These are phyloP conservation scores for Gallirallus australis DNA, from an alignment of 2,797 vertebrate species.

Conservation along the genomic window DNA sequence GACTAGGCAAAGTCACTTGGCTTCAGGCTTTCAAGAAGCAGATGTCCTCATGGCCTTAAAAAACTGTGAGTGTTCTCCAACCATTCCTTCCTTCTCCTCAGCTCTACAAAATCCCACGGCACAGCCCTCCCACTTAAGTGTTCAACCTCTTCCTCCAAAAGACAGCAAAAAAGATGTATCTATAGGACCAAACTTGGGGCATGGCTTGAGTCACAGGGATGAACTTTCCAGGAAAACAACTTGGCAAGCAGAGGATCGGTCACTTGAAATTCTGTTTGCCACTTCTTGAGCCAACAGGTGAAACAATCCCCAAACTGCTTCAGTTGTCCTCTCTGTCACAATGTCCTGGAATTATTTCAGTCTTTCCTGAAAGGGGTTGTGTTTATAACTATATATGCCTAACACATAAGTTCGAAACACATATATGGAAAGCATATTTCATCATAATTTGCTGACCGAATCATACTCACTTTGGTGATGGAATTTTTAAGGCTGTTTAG, in stretches of 20 bases:
- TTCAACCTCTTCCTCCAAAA: not conserved
- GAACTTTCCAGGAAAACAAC: not conserved
- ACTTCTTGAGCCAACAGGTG: not conserved
- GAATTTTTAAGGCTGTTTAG: not conserved
- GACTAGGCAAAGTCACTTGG: not conserved
- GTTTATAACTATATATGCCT: not conserved
- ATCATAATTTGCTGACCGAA: not conserved
- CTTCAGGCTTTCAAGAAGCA: not conserved
- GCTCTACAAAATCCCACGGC: not conserved
- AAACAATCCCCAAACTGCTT: not conserved
- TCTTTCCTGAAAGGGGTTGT: not conserved
- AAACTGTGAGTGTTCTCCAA: not conserved
- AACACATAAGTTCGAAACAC: not conserved
- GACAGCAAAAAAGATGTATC: not conserved
- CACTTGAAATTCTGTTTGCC: not conserved
- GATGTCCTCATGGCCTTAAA: not conserved
- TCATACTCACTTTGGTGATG: not conserved
- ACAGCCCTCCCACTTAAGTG: not conserved
- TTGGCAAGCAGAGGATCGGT: not conserved
- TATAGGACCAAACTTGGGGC: not conserved
- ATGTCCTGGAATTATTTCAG: not conserved
- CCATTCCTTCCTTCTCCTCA: accelerated
- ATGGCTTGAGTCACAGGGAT: not conserved
- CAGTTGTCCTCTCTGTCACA: not conserved
- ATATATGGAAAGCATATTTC: not conserved